Conservation (phyloP, 2,888 invertebrate species). For the Folsomia manolachei region DNA sequence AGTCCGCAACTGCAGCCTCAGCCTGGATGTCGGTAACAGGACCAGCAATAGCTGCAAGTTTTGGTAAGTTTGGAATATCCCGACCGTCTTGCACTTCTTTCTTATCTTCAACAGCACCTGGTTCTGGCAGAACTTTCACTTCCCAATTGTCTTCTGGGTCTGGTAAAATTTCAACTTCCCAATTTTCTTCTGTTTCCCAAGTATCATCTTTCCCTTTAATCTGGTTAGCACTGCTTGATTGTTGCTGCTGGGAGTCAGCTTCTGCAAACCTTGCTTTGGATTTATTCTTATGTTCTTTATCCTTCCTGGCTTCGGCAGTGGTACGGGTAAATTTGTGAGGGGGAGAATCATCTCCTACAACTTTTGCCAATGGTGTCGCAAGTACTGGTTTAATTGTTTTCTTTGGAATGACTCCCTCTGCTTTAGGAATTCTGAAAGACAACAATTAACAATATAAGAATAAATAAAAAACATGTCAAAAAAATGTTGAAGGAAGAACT, state of each 20-base stretch:
- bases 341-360: too few species aligned
- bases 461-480: not conserved
- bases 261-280: not conserved
- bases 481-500: too few species aligned
- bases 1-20: too few species aligned
- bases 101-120: not conserved
- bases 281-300: not conserved
- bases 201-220: not conserved
- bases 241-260: too few species aligned
- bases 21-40: too few species aligned
- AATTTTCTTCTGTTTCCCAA: not conserved
- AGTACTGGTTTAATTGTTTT: too few species aligned
- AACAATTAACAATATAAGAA: too few species aligned
- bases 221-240: too few species aligned
- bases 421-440: not conserved
- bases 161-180: not conserved
- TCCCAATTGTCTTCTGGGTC: constrained; percentile 1
- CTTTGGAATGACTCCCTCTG: not conserved
- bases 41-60: too few species aligned
- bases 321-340: too few species aligned
- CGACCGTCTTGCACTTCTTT: constrained; percentile 6
- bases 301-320: too few species aligned
- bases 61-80: not conserved
- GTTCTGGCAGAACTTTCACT: not conserved
- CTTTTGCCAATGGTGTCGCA: too few species aligned